A percentile compares a stretch with the other conserved stretches of the same genome.
Conservation (phyloP, 64 coral and sea anemone species). For the Stichodactyla helianthus region DNA sequence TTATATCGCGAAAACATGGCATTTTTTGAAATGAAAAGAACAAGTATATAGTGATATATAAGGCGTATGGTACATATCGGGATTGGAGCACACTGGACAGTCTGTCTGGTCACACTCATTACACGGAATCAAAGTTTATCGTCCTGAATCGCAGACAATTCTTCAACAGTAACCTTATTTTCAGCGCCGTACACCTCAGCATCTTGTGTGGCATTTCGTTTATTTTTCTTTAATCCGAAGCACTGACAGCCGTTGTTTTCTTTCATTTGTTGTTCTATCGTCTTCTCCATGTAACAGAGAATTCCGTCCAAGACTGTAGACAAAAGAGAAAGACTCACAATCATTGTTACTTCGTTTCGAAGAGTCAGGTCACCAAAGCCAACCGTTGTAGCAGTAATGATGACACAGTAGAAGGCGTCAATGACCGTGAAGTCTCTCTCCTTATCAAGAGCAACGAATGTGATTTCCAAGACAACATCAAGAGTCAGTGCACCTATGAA, state of each 20-base stretch:
- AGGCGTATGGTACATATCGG: no score
- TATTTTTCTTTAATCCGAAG: not conserved
- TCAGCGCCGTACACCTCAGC: not conserved
- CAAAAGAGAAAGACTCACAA: not conserved
- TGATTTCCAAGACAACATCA: not conserved
- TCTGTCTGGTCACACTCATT: no score
- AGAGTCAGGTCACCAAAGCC: conserved; percentile 12
- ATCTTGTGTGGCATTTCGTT: not conserved
- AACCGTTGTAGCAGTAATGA: conserved; percentile 17
- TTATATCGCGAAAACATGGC: no score
- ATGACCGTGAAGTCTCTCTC: not conserved
- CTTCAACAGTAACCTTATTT: not conserved
- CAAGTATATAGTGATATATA: no score
- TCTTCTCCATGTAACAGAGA: conserved; percentile 20
- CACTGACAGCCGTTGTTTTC: not conserved
- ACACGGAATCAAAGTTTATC: not conserved
- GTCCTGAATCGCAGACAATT: not conserved
- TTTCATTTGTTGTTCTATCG: not conserved
- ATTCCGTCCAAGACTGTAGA: conserved; percentile 11
- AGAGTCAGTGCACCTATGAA: not conserved
- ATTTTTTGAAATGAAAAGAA: no score
- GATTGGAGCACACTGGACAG: no score
- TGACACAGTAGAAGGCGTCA: not conserved
- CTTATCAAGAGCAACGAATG: not conserved
- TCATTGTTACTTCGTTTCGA: not conserved